phyloP scores from a whole-genome alignment of 1,140 invertebrate species.

The Drosophila lowei region DNA sequence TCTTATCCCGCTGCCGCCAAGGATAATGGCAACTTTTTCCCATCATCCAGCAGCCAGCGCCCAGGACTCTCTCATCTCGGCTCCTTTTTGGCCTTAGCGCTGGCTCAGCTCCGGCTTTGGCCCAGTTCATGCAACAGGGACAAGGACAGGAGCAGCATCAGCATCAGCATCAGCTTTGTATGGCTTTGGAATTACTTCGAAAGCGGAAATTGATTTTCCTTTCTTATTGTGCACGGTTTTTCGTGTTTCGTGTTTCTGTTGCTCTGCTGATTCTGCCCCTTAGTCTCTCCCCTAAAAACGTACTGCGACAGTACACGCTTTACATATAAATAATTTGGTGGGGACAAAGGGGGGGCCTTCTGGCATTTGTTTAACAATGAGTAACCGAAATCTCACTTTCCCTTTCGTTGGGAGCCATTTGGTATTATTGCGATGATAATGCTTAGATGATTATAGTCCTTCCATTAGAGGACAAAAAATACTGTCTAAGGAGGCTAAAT shows the following conservation, averaged over 20 bases:
- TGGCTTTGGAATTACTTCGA: constrained; percentile 80
- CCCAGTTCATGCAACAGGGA: constrained; percentile 21
- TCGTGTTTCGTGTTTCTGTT: constrained; percentile 41
- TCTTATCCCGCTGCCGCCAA: constrained; percentile 71
- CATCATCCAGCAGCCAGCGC: not conserved
- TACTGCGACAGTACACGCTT: constrained; percentile 19
- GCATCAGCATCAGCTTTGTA: constrained; percentile 59
- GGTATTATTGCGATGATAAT: constrained; percentile 32
- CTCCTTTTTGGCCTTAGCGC: constrained; percentile 11
- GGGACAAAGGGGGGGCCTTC: not conserved
- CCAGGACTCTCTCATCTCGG: constrained; percentile 3
- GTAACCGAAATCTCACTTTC: constrained; percentile 20
- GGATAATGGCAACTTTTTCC: constrained; percentile 77
- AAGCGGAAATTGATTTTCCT: constrained; percentile 80
- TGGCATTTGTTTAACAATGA: constrained; percentile 28
- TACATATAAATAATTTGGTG: constrained; percentile 45
- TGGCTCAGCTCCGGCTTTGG: constrained; percentile 23
- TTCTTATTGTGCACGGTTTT: constrained; percentile 74
- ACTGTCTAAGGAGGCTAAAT: not conserved
- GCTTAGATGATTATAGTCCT: constrained; percentile 18
- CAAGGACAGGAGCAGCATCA: constrained; percentile 17
- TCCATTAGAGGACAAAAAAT: not conserved
- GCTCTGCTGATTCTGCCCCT: constrained; percentile 31
- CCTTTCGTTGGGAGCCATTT: constrained; percentile 10
- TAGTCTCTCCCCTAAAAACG: constrained; percentile 21